Evolutionary conservation across 2,888 invertebrate species (phyloP).

Genomic region (Ypsolopha sequella): DNA sequence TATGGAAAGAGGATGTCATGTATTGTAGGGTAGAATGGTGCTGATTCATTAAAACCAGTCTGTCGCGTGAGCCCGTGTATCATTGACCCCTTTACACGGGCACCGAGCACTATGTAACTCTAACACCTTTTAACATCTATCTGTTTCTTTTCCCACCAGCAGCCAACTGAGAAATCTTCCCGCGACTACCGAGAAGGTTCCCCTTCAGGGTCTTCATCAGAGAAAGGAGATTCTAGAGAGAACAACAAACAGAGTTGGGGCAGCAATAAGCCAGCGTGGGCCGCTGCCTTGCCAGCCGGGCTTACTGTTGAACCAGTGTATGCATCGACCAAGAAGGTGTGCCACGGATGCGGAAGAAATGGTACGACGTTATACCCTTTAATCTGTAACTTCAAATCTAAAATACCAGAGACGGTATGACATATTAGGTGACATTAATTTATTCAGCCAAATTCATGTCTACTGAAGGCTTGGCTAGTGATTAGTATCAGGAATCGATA

Average conservation of each 20-base stretch:
- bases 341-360: conserved; percentile 56
- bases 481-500: no score
- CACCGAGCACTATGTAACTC: no score
- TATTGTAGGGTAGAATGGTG: no score
- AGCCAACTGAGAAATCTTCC: conserved; percentile 41
- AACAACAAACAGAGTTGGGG: conserved; percentile 28
- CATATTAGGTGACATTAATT: no score
- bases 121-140: background rate
- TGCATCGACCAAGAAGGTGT: conserved; percentile 43
- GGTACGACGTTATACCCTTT: conserved; percentile 27
- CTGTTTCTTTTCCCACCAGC: conserved; percentile 19
- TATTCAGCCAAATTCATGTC: no score
- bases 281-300: conserved; percentile 43
- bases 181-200: conserved; percentile 43
- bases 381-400: background rate
- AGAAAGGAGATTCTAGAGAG: conserved; percentile 38
- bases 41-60: no score
- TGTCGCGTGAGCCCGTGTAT: no score
- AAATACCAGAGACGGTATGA: background rate
- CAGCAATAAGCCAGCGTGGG: conserved; percentile 46
- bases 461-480: no score
- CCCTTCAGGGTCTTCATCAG: conserved; percentile 52
- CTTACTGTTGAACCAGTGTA: conserved; percentile 56
- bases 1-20: no score
- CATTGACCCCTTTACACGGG: no score